Conservation (phyloP, 2,113 vertebrate species). For the Litocranius walleri region DNA sequence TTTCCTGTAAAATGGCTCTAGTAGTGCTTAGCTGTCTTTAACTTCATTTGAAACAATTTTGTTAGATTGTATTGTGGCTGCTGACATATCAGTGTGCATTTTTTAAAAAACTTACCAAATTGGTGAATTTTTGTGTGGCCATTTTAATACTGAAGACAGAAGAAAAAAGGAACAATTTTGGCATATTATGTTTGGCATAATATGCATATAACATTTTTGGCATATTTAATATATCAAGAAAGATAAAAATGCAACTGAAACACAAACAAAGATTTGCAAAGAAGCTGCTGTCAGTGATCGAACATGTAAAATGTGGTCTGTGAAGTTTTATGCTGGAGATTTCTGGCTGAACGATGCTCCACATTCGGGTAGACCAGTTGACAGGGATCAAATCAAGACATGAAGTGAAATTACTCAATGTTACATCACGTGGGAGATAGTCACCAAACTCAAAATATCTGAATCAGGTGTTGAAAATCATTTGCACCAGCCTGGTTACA, state of each 20-base stretch:
- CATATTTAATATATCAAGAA: neutral
- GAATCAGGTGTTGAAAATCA: neutral
- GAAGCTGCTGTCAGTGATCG: neutral
- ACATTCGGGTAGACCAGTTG: rapidly evolving
- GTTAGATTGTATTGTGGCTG: neutral
- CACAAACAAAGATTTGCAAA: neutral
- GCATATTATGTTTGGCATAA: neutral
- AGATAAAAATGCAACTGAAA: neutral
- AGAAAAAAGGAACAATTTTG: neutral
- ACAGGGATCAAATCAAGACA: neutral
- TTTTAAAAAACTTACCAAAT: neutral
- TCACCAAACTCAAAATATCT: neutral
- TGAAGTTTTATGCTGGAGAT: neutral
- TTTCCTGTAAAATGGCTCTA: neutral
- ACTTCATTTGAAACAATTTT: neutral
- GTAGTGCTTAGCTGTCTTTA: neutral
- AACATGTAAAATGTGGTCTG: neutral
- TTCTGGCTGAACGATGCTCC: neutral
- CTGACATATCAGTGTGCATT: neutral
- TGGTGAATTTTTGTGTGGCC: neutral
- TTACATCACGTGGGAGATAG: rapidly evolving
- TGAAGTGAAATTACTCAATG: neutral
- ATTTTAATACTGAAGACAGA: neutral
- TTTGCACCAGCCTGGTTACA: neutral
- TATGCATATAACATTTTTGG: neutral